Base-by-base conservation (phyloP, 2,888 invertebrate species). In the Pseudococcus longispinus region DNA sequence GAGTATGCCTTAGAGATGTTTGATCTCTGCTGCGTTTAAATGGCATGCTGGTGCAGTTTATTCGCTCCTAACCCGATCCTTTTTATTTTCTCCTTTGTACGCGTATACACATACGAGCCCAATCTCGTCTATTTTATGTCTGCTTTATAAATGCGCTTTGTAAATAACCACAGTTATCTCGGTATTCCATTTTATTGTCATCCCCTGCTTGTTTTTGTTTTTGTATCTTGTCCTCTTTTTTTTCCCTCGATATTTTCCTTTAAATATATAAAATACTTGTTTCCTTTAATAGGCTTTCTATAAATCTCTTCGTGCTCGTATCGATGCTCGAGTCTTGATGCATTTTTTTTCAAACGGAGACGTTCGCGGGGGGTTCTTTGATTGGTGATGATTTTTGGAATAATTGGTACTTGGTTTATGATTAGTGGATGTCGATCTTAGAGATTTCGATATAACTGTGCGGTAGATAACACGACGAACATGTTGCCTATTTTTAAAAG, bases 141-240 rank as follows among this genome's bases (percentile, higher is more conserved):
- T 80, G 42, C 77, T 80, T 80, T 80, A 42, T 80, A 80, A 80
- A 80, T 80, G 70, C 29, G 70, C 70, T 70, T 80, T 80, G 77
- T 80, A 80, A 80, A 80, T 80, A 80, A 80, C 77, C 77, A 80
- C 42, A 80, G 77, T 80, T 80, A 80, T 80, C 77, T 80, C 77
- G 42, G 77, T 80, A 80, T 80, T 80, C 77, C 37, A 20, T 80
- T 80, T 80, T 80, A 80, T 80, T 80, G 77, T 42, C 32, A 42
- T 80, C 42, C 42, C 77, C 20, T 37, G 37, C 37, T 42, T 80
- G 77, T 80, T 80, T 37, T 80, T 80, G 77, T 80, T 80, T 80
- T 74, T 74, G 32, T 74, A 70, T 70, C 15, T 18, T 74, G n/a
- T 74, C 37, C 32, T 74, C n/a, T 37, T 18, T n/a, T 74, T 74